Evolutionary conservation across 1,140 invertebrate genomes (phyloP), one percentile per base, ranked within the genome.

Genomic region (Heliconius eleuchia): DNA sequence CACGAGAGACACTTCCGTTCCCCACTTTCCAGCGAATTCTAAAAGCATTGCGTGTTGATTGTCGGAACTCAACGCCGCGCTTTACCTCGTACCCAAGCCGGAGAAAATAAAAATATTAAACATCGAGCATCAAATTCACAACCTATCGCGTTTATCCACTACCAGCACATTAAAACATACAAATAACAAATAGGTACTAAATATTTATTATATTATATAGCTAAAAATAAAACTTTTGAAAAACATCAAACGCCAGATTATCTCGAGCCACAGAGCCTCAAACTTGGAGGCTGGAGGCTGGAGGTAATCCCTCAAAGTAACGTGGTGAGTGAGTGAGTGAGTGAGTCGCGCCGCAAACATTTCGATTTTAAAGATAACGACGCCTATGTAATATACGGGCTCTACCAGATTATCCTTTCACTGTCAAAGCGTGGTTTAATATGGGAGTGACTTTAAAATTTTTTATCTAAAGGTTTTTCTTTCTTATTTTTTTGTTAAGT

Each of bases 281-380:
- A n/a, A 23, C 55, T 57, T 57, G 55, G 55, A 11, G 55, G 55
- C 55, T 57, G 55, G 7, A 55, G 52, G 1, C 52, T 55, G 42
- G 42, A 57, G 60, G 60, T 66, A 66, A 66, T 66, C 60, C 60
- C 23, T 30, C 60, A 66, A 66, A 66, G 60, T 66, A 30, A 66
- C 60, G 80, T 74, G 74, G 34, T 37, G 34, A 37, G 42, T 46
- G 42, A 42, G 42, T 42, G 42, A 42, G 39, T 42, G 42, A 13
- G 37, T 77, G 80, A 57, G 70, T 76, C 81, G 75, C 77, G 76
- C 30, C 50, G 83, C 83, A 82, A 84, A 84, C 83, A 84, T 84
- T 84, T 84, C 83, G 76, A 84, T 84, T 84, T 84, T 57, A 82
- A 82, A 82, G 80, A 84, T 82, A 84, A 84, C 73, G 78, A 77